These are phyloP conservation scores for Lepus europaeus DNA, from an alignment of 2,113 vertebrate genomes.

Conservation along the genomic window DNA sequence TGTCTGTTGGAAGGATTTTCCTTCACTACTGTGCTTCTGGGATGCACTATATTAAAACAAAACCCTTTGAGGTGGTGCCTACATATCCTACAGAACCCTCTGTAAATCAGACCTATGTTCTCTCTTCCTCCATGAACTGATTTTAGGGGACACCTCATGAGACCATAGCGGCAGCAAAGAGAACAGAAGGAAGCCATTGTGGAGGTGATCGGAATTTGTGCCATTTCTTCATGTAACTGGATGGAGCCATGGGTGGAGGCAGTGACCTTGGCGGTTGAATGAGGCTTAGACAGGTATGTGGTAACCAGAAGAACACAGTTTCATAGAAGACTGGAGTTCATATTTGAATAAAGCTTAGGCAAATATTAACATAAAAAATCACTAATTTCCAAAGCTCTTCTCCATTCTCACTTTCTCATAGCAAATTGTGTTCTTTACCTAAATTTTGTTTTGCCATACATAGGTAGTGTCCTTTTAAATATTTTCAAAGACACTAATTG, in stretches of 20 bases:
- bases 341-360: background rate
- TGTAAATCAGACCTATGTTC: background rate
- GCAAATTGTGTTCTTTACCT: background rate
- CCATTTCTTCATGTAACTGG: background rate
- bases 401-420: background rate
- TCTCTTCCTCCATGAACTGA: background rate
- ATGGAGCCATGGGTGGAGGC: no score
- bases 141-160: background rate
- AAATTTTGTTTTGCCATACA: background rate
- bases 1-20: background rate
- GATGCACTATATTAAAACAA: background rate
- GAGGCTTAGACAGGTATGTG: rapidly evolving
- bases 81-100: rapidly evolving
- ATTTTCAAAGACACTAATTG: background rate
- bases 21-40: background rate
- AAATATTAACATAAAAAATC: background rate
- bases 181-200: background rate
- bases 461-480: background rate
- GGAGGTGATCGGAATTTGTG: background rate
- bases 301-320: background rate
- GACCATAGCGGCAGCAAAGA: rapidly evolving
- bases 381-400: background rate
- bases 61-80: background rate
- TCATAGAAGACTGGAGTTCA: background rate
- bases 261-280: background rate